Evolutionary conservation across 1,140 invertebrate genomes (phyloP).

Genomic region (Heterodera carotae): DNA sequence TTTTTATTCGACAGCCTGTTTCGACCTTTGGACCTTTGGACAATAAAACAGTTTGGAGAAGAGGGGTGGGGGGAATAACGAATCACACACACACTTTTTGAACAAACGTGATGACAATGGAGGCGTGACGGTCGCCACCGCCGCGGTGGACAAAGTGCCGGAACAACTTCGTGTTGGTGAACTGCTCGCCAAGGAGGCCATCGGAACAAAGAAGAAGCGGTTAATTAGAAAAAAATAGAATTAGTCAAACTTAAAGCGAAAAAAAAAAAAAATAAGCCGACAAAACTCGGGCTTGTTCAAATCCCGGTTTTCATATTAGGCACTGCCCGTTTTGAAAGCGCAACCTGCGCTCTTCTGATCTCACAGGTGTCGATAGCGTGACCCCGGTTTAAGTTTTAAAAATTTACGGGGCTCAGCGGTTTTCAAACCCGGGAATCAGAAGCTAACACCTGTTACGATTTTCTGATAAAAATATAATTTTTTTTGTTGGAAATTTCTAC

Average conservation of each 20-base stretch:
- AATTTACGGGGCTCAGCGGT: no score
- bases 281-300: not conserved
- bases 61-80: no score
- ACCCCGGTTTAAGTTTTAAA: no score
- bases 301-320: not conserved
- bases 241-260: not conserved
- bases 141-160: not conserved
- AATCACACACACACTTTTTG: not conserved
- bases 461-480: slow-evolving; percentile 24
- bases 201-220: no score
- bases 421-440: no score
- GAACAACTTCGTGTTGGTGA: not conserved
- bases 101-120: not conserved
- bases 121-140: no score
- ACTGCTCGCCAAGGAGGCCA: not conserved
- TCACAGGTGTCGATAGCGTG: no score
- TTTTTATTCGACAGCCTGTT: not conserved
- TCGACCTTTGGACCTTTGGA: no score
- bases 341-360: no score
- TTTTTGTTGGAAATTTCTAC: not conserved
- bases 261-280: not conserved
- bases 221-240: not conserved
- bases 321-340: no score
- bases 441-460: no score
- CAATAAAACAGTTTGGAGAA: no score